phyloP scores from a whole-genome alignment of 2,888 invertebrate species.

The Ormyrus rosae region DNA sequence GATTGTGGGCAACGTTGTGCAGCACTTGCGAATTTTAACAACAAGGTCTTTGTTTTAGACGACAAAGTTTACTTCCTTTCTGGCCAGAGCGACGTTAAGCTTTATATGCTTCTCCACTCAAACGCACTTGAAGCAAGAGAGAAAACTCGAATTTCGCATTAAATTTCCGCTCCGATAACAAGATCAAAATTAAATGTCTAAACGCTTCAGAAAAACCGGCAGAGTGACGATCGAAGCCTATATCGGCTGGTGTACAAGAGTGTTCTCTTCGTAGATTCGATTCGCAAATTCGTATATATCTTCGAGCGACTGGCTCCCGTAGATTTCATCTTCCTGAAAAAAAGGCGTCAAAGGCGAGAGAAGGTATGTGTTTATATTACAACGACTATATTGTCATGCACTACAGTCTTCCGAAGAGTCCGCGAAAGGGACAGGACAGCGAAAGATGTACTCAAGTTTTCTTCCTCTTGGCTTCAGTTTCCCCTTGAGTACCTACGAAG shows the following conservation, averaged over 20 bases:
- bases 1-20: conserved; percentile 61
- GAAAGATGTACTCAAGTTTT: conserved; percentile 35
- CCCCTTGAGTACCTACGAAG: conserved; percentile 27
- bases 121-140: not conserved
- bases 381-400: conserved; percentile 73
- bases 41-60: conserved; percentile 22
- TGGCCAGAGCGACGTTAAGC: not conserved
- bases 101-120: not conserved
- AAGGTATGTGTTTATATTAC: conserved; percentile 38
- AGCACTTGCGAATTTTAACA: conserved; percentile 53
- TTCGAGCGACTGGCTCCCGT: not conserved
- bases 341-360: conserved; percentile 47
- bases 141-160: not conserved
- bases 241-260: not conserved
- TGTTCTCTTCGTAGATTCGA: conserved; percentile 7
- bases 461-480: conserved; percentile 11
- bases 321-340: conserved; percentile 13
- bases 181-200: too few relatives aligned
- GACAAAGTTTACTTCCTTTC: not conserved
- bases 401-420: conserved; percentile 70
- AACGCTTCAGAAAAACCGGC: too few relatives aligned
- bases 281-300: conserved; percentile 6
- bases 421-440: conserved; percentile 52
- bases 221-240: too few relatives aligned
- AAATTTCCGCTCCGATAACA: not conserved